phyloP scores from a whole-genome alignment of 2,797 vertebrate genomes.

The Heliangelus exortis region DNA sequence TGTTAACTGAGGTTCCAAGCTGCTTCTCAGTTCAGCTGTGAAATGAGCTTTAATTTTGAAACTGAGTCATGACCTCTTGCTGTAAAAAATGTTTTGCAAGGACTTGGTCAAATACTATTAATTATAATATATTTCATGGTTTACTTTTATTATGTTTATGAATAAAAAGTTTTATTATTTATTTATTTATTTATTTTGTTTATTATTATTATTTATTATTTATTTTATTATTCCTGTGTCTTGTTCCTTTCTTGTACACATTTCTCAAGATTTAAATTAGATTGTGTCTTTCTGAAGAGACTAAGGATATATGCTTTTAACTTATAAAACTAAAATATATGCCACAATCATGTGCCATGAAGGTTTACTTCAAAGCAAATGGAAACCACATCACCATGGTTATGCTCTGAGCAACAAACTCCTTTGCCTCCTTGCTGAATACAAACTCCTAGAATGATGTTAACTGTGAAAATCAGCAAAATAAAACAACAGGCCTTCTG shows the following conservation, averaged over 20 bases:
- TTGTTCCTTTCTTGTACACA: neutral
- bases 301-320: neutral
- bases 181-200: too few relatives aligned
- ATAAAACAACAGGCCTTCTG: neutral
- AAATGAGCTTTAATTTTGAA: neutral
- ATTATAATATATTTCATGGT: neutral
- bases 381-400: neutral
- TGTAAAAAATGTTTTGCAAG: neutral
- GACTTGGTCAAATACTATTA: neutral
- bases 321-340: neutral
- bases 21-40: neutral
- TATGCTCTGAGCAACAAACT: neutral
- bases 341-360: neutral
- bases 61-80: neutral
- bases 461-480: neutral
- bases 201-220: too few relatives aligned
- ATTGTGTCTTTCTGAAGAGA: neutral
- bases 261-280: neutral
- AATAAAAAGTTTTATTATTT: neutral
- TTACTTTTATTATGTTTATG: neutral
- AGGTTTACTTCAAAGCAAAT: neutral
- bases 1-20: neutral
- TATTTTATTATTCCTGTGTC: neutral
- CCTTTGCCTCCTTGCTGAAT: neutral
- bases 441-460: neutral